A percentile compares a stretch with the other conserved stretches of the same genome.
Evolutionary conservation across 2,888 invertebrate genomes (phyloP).

Genomic region (Blera fallax): DNA sequence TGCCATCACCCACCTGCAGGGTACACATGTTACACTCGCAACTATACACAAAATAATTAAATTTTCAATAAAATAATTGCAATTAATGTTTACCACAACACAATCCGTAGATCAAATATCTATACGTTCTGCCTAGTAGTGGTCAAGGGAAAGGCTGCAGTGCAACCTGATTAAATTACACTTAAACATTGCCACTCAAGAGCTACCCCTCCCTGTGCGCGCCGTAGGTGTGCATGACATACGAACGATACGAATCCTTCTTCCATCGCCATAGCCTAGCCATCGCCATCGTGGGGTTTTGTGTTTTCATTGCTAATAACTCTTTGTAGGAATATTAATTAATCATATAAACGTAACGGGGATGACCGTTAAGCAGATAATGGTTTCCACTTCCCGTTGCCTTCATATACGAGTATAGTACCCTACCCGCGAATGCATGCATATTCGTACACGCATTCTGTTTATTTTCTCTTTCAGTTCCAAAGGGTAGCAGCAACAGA

Average conservation of each 20-base stretch:
- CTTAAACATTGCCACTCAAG: conserved; percentile 40
- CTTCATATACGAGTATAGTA: neutral
- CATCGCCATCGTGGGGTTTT: neutral
- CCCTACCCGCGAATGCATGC: neutral
- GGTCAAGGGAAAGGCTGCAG: conserved; percentile 44
- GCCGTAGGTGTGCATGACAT: conserved; percentile 9
- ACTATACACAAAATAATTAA: conserved; percentile 36
- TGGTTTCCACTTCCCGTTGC: conserved; percentile 45
- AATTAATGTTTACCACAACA: conserved; percentile 62
- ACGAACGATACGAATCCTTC: conserved; percentile 33
- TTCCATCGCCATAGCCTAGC: neutral
- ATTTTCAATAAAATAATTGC: conserved; percentile 64
- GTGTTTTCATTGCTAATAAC: conserved; percentile 64
- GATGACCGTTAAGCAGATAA: conserved; percentile 69
- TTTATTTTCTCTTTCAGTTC: conserved; percentile 50
- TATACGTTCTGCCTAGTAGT: neutral
- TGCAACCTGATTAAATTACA: conserved; percentile 62
- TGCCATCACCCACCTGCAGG: neutral
- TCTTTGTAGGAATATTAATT: conserved; percentile 68
- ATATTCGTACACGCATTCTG: neutral
- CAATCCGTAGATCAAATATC: conserved; percentile 56
- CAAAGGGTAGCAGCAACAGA: conserved; percentile 15
- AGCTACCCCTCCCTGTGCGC: neutral
- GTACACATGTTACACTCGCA: too few relatives aligned
- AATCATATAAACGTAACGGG: conserved; percentile 67